Base-by-base conservation (phyloP, 2,797 vertebrate species). In the Dendrocincla tyrannina region DNA sequence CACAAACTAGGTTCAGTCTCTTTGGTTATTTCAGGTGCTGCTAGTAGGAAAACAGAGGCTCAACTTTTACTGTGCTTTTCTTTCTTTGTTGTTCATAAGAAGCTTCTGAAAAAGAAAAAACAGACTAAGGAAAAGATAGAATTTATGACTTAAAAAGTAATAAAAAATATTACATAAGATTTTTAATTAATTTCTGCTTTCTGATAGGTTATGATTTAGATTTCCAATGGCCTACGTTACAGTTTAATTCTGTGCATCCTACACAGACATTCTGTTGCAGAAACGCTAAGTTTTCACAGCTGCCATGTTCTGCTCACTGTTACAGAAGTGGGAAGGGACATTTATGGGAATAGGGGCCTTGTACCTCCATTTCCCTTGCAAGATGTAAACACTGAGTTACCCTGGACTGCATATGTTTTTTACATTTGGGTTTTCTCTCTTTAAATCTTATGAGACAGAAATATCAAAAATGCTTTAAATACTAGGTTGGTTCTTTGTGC, bases 11-110 rank as follows among this genome's bases (percentile, higher is more conserved):
- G 42, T 92, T 76, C 39, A 78, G 66, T 14, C 41, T 80, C 52
- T 30, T 19, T 59, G 68, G 79, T 90, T 95, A 90, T 94, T 94
- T 95, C 89, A 91, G 70, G 85, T 74, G 67, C 28, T 74, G 28
- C 32, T 87, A 81, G 50, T 37, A 81, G 33, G 47, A 79, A 93
- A 95, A 81, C 53, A 90, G 42, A 85, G 27, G 30, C 4, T 77
- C 0, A 1, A 27, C 10, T 75, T 92, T 41, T 83, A 64, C 24
- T 64, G 24, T 23, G 44, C 18, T 83, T 95, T 60, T 53, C 28
- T 63, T 85, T 46, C 62, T 78, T 67, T 79, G 11, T 25, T 82
- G 11, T 30, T 81, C 44, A 37, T 46, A 79, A 78, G 66, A 66
- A 83, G 47, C 32, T 81, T 89, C 60, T 67, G 33, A 68, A 76